Percentiles rank a stretch among this genome's conserved stretches.
Conservation (phyloP, 2,113 vertebrate genomes). For the Oryctolagus cuniculus region DNA sequence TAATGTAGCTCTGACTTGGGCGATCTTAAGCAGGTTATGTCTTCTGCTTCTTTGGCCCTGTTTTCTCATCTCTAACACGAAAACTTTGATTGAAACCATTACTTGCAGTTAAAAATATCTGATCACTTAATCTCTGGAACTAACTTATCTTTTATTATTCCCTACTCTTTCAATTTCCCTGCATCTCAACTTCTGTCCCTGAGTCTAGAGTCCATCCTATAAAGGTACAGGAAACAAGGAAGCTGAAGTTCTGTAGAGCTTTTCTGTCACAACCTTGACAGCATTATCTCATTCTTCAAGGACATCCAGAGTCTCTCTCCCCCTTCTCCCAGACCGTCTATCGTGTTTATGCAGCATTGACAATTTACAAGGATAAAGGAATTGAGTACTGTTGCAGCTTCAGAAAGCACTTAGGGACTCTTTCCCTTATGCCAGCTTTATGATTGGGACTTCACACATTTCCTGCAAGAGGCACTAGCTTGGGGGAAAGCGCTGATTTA, state of each 20-base stretch:
- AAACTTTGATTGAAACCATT: background rate
- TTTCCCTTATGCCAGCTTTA: too few species aligned
- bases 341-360: background rate
- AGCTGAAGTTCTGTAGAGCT: background rate
- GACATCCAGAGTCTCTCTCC: background rate
- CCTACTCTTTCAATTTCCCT: background rate
- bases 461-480: background rate
- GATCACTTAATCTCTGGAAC: background rate
- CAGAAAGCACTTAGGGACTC: background rate
- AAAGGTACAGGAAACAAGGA: background rate
- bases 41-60: background rate
- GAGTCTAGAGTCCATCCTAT: background rate
- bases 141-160: background rate
- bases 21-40: background rate
- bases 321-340: fast-evolving
- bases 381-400: background rate
- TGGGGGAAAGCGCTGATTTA: background rate
- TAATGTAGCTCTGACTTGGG: background rate
- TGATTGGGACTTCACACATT: background rate
- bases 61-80: background rate
- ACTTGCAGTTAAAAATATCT: background rate
- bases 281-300: background rate
- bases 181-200: background rate
- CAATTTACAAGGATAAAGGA: background rate
- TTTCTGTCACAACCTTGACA: background rate